Evolutionary conservation across 2,888 invertebrate species (phyloP).

Genomic region (Nephrotoma flavescens): DNA sequence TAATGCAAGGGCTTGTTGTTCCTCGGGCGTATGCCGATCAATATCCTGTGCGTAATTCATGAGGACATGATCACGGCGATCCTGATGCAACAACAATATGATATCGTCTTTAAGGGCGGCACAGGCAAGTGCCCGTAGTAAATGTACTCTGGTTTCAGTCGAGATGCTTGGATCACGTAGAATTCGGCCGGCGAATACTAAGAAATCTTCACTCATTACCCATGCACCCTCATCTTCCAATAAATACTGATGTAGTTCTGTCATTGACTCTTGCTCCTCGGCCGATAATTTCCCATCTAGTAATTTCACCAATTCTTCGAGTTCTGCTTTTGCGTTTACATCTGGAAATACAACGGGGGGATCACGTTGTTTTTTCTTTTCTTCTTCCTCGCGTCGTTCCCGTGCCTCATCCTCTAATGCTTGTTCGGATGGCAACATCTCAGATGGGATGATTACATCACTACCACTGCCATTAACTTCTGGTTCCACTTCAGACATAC

Average conservation of each 20-base stretch:
- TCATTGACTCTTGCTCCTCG: constrained; percentile 58
- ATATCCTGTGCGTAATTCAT: constrained; percentile 76
- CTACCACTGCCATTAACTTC: constrained; percentile 28
- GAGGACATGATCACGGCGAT: constrained; percentile 72
- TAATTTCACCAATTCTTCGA: constrained; percentile 52
- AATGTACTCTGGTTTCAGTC: constrained; percentile 44
- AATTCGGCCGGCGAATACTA: constrained; percentile 59
- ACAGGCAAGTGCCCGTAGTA: constrained; percentile 56
- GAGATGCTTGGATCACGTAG: constrained; percentile 43
- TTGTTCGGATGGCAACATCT: constrained; percentile 36
- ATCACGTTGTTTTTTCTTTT: constrained; percentile 53
- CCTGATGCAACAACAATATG: constrained; percentile 77
- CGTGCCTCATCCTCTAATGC: constrained; percentile 43
- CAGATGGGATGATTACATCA: constrained; percentile 21
- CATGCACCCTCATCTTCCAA: constrained; percentile 82
- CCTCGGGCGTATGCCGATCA: constrained; percentile 54
- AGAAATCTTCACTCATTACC: constrained; percentile 80
- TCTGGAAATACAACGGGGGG: constrained; percentile 69
- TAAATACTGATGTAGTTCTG: constrained; percentile 77
- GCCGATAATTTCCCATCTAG: constrained; percentile 56
- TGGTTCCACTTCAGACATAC: constrained; percentile 25
- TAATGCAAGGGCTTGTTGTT: constrained; percentile 65
- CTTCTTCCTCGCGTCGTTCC: constrained; percentile 50
- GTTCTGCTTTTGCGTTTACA: constrained; percentile 58
- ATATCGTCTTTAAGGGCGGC: constrained; percentile 80